Percentiles rank a stretch among this genome's conserved stretches.
These are phyloP conservation scores for Lagopus muta DNA, from an alignment of 2,113 vertebrate genomes.

Conservation along the genomic window DNA sequence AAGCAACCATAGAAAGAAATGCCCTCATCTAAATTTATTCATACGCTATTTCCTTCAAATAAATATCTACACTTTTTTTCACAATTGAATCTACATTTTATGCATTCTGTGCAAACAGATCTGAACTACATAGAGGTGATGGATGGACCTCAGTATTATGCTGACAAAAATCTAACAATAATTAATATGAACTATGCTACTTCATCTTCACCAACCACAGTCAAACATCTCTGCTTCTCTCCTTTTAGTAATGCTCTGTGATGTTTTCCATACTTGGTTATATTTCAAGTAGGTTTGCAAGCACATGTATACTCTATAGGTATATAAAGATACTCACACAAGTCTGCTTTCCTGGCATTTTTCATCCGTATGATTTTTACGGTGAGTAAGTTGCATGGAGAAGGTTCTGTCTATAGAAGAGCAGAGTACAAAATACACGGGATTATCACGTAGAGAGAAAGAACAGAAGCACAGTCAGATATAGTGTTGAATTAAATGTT, in stretches of 20 bases:
- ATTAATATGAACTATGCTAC: background rate
- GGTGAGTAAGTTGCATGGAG: conserved; percentile 76
- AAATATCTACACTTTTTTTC: background rate
- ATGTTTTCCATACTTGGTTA: background rate
- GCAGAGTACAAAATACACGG: background rate
- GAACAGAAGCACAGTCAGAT: background rate
- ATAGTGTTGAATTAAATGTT: background rate
- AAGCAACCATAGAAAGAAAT: background rate
- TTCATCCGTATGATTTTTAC: conserved; percentile 79
- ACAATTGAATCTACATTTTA: background rate
- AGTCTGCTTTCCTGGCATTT: conserved; percentile 77
- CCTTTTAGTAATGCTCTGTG: background rate
- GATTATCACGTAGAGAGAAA: background rate
- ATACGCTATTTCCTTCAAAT: background rate
- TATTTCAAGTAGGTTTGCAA: background rate
- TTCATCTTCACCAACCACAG: background rate
- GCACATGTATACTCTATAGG: background rate
- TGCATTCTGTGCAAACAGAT: background rate
- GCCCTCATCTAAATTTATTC: background rate
- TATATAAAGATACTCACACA: conserved; percentile 68
- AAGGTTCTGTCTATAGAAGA: conserved; percentile 49
- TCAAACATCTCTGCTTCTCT: background rate
- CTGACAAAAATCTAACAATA: background rate
- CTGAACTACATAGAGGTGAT: background rate
- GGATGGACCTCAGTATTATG: background rate